Conservation (phyloP, 2,888 invertebrate species). For the Cylindroiulus punctatus region DNA sequence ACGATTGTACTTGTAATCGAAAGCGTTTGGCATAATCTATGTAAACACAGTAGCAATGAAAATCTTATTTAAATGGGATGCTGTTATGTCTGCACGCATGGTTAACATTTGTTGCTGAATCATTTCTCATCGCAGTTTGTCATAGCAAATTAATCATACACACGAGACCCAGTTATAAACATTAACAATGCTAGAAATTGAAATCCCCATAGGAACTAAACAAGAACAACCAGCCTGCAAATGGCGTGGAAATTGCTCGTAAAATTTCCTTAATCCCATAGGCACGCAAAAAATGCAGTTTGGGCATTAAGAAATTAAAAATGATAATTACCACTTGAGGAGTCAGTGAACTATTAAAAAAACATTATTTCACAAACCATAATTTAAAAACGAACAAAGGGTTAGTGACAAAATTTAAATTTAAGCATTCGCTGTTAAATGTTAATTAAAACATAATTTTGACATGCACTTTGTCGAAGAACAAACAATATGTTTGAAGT, state of each 20-base stretch:
- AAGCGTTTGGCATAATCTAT: constrained; percentile 37
- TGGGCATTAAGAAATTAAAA: neutral
- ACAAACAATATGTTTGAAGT: no score
- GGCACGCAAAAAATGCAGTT: neutral
- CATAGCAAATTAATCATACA: constrained; percentile 52
- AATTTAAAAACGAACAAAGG: no score
- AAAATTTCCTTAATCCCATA: neutral
- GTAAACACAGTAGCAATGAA: constrained; percentile 49
- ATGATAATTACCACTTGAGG: neutral
- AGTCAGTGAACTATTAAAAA: neutral
- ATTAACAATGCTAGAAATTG: constrained; percentile 15
- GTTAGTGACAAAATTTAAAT: no score
- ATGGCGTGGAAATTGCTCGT: neutral
- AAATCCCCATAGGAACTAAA: neutral
- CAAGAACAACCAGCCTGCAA: neutral
- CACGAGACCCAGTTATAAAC: constrained; percentile 49
- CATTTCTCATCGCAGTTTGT: constrained; percentile 47
- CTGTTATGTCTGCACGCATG: constrained; percentile 48
- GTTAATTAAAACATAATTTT: no score
- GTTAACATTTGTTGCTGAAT: constrained; percentile 37
- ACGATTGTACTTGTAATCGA: constrained; percentile 32
- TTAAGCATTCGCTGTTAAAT: no score
- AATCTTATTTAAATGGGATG: constrained; percentile 40
- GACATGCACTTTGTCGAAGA: neutral
- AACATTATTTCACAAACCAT: no score